Percentiles rank a stretch among this genome's conserved stretches.
phyloP scores from a whole-genome alignment of 2,888 invertebrate genomes.

The Drosophila neotestacea region DNA sequence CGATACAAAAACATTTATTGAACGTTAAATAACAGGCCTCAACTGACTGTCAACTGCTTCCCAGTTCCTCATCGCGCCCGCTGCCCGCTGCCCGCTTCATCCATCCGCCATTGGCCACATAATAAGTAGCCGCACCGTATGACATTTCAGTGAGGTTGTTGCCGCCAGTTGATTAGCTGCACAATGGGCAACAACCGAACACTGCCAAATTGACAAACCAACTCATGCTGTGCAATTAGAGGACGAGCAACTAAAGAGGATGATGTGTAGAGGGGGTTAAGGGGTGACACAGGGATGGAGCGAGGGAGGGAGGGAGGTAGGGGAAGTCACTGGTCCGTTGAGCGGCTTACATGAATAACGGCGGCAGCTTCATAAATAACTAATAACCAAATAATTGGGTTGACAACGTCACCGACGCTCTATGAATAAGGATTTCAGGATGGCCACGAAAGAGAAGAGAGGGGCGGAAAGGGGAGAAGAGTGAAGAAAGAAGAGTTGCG shows the following conservation, averaged over 20 bases:
- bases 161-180: conserved; percentile 63
- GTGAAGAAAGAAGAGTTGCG: no score
- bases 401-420: conserved; percentile 54
- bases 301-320: not conserved
- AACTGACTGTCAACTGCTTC: conserved; percentile 5
- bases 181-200: conserved; percentile 37
- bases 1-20: conserved; percentile 65
- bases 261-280: no score
- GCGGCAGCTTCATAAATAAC: conserved; percentile 63
- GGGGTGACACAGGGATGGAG: not conserved
- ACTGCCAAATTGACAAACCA: conserved; percentile 25
- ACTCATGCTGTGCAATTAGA: conserved; percentile 61
- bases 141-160: conserved; percentile 45
- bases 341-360: conserved; percentile 61
- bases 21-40: conserved; percentile 44
- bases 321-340: conserved; percentile 41
- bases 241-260: conserved; percentile 7
- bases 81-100: no score
- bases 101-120: conserved; percentile 6
- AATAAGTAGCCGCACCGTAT: conserved; percentile 42
- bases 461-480: no score
- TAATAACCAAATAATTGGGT: conserved; percentile 69
- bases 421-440: conserved; percentile 52
- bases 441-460: conserved; percentile 8
- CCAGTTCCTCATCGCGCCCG: not conserved